A percentile compares a stretch with the other conserved stretches of the same genome.
phyloP scores from a whole-genome alignment of 2,113 vertebrate genomes.

The Romanogobio albipinnatus region DNA sequence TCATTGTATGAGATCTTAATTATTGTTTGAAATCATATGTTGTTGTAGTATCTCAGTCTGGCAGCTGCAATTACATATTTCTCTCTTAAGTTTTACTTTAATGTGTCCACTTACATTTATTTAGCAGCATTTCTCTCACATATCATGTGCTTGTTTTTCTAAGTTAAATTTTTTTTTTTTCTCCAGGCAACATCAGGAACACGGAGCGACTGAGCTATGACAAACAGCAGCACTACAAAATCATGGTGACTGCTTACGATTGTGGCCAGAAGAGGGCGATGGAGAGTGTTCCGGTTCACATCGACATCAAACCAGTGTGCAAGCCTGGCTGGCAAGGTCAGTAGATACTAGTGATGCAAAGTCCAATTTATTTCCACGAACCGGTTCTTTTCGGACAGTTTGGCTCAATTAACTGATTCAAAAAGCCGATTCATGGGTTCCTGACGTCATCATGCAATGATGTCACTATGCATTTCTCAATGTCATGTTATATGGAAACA shows the following conservation, averaged over 20 bases:
- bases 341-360: constrained; percentile 28
- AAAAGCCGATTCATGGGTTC: no score
- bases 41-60: constrained; percentile 37
- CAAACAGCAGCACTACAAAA: constrained; percentile 88
- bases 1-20: constrained; percentile 37
- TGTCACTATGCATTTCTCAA: no score
- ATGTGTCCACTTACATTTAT: not conserved
- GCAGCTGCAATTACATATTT: not conserved
- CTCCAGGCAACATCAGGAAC: constrained; percentile 93
- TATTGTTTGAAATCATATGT: constrained; percentile 48
- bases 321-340: constrained; percentile 99
- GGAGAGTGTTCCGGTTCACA: constrained; percentile 86
- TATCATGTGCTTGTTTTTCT: constrained; percentile 1
- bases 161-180: no score
- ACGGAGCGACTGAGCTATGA: constrained; percentile 93
- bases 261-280: constrained; percentile 91
- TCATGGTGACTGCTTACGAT: constrained; percentile 93
- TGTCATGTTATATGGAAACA: no score
- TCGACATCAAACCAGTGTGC: constrained; percentile 94
- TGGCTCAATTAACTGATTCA: no score
- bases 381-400: no score
- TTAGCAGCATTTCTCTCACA: not conserved
- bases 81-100: constrained; percentile 17
- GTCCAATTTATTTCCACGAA: no score
- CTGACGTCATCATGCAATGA: no score